Conservation (phyloP, 2,888 invertebrate genomes). For the Oligia latruncula region DNA sequence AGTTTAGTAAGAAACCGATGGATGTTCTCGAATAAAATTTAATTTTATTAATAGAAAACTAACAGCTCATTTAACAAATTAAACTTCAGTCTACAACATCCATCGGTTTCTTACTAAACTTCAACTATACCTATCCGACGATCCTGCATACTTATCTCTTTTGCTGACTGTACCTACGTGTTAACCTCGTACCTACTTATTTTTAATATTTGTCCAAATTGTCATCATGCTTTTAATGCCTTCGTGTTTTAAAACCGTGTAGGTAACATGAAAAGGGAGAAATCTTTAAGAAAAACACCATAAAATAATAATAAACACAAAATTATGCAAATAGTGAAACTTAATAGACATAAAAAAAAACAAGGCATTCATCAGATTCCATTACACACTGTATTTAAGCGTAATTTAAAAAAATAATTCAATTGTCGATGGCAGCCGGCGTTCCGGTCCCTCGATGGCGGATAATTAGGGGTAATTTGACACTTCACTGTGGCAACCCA, state of each 20-base stretch:
- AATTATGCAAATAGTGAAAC: constrained; percentile 66
- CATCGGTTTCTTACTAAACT: no score
- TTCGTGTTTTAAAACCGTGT: not conserved
- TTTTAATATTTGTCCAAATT: not conserved
- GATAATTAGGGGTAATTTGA: constrained; percentile 79
- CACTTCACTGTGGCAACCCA: constrained; percentile 73
- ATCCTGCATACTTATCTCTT: no score
- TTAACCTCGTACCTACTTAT: not conserved
- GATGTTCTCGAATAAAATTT: no score
- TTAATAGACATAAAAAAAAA: constrained; percentile 63
- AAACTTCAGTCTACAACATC: no score
- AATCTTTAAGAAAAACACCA: constrained; percentile 38
- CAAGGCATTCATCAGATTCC: constrained; percentile 64
- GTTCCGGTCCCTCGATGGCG: constrained; percentile 72
- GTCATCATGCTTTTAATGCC: not conserved
- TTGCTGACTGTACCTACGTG: not conserved
- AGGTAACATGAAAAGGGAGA: constrained; percentile 6
- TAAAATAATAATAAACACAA: constrained; percentile 37
- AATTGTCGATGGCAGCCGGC: constrained; percentile 70
- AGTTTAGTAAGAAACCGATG: no score
- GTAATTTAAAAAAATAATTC: constrained; percentile 68
- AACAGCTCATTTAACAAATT: no score
- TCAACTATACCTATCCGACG: no score
- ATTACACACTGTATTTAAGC: constrained; percentile 68
- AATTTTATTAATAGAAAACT: no score